These are phyloP conservation scores for Apodemus speciosus DNA, from an alignment of 2,113 vertebrate species.

Conservation along the genomic window DNA sequence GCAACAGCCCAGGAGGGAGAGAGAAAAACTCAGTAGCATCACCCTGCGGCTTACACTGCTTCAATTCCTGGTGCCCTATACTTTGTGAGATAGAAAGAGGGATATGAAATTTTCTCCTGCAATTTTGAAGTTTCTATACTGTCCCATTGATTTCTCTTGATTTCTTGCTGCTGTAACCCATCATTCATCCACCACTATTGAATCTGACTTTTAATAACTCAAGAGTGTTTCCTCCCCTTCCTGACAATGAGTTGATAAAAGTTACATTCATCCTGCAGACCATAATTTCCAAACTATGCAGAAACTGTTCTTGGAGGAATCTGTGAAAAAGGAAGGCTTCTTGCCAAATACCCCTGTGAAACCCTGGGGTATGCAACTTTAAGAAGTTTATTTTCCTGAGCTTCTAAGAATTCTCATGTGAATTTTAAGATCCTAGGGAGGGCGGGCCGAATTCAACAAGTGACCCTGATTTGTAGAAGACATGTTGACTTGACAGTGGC, in stretches of 20 bases:
- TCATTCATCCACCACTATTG: constrained; percentile 29
- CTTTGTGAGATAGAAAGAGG: constrained; percentile 35
- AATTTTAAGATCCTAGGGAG: background rate
- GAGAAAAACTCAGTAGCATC: background rate
- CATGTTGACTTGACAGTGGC: background rate
- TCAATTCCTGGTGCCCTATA: constrained; percentile 43
- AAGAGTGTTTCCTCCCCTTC: constrained; percentile 6
- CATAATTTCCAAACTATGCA: constrained; percentile 5
- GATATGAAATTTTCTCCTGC: constrained; percentile 47
- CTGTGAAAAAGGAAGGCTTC: background rate
- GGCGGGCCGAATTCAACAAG: background rate
- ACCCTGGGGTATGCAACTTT: background rate
- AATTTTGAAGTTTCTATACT: constrained; percentile 49
- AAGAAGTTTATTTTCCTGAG: background rate
- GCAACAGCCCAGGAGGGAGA: constrained; percentile 22
- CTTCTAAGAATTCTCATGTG: background rate
- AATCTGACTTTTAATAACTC: constrained; percentile 49
- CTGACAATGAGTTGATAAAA: constrained; percentile 6
- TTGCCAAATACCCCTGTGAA: constrained; percentile 34
- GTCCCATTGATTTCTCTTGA: constrained; percentile 60
- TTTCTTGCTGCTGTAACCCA: constrained; percentile 16
- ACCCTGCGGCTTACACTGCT: background rate
- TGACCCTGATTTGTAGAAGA: background rate
- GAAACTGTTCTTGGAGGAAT: background rate
- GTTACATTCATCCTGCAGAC: background rate